Conservation (phyloP, 2,888 invertebrate species). For the Campopleginae sp. region DNA sequence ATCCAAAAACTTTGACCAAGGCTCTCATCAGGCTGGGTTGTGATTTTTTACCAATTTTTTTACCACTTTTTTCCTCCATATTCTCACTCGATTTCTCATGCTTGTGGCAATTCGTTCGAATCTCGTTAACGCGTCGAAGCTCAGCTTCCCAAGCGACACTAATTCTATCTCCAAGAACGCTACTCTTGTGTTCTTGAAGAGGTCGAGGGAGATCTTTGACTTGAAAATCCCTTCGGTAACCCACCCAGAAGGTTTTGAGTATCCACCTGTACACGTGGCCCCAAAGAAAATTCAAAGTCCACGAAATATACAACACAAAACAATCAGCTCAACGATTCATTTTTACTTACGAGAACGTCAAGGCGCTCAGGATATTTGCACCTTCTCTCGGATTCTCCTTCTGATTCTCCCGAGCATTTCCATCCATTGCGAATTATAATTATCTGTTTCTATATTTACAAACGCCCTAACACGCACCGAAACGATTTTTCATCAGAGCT, state of each 20-base stretch:
- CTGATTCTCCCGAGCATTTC: constrained; percentile 76
- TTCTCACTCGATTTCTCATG: neutral
- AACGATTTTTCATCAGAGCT: too few relatives aligned
- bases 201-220: constrained; percentile 89
- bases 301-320: neutral
- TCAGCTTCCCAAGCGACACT: constrained; percentile 88
- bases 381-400: constrained; percentile 85
- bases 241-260: constrained; percentile 88
- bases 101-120: constrained; percentile 19
- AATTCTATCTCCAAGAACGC: constrained; percentile 87
- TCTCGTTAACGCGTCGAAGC: constrained; percentile 73
- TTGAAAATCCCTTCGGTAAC: constrained; percentile 88
- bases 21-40: constrained; percentile 88
- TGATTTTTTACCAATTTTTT: constrained; percentile 75
- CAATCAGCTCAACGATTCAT: neutral
- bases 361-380: constrained; percentile 85
- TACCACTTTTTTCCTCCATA: neutral
- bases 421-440: constrained; percentile 79
- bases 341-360: constrained; percentile 86
- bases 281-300: neutral
- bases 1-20: constrained; percentile 87
- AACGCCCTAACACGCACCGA: too few relatives aligned
- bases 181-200: constrained; percentile 89
- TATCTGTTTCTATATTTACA: too few relatives aligned
- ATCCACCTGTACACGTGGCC: constrained; percentile 88